A percentile compares a stretch with the other conserved stretches of the same genome.
These are phyloP conservation scores for Aproaerema taeniolella DNA, from an alignment of 2,888 invertebrate genomes.

Conservation along the genomic window DNA sequence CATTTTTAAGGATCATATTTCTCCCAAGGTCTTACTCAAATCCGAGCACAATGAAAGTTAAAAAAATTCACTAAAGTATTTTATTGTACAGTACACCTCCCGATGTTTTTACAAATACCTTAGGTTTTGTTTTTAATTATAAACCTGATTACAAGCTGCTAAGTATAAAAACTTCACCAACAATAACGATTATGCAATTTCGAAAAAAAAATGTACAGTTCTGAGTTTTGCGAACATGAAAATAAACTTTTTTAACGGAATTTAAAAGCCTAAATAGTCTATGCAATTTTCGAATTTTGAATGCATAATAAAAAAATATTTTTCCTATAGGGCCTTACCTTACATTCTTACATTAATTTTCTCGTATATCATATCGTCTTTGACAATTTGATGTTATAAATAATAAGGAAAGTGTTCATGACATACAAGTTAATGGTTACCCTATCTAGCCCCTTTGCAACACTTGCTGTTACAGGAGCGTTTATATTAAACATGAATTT, in stretches of 20 bases:
- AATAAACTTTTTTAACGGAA: conserved; percentile 20
- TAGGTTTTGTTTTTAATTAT: conserved; percentile 52
- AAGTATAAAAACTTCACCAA: conserved; percentile 64
- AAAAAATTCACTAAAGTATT: conserved; percentile 58
- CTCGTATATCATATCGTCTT: conserved; percentile 72
- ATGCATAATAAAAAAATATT: conserved; percentile 76
- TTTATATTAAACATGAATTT: conserved; percentile 26
- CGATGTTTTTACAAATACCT: conserved; percentile 64
- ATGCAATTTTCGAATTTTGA: conserved; percentile 65
- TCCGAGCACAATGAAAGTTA: conserved; percentile 49
- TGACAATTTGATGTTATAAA: conserved; percentile 65
- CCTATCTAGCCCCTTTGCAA: conserved; percentile 44
- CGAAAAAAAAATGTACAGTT: conserved; percentile 47
- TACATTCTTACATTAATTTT: conserved; percentile 71
- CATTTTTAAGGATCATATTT: conserved; percentile 9
- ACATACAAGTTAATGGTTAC: conserved; percentile 45
- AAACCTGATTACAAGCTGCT: conserved; percentile 70
- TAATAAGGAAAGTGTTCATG: conserved; percentile 43
- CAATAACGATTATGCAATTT: conserved; percentile 71
- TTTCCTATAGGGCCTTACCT: conserved; percentile 74
- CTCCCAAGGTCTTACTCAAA: conserved; percentile 22
- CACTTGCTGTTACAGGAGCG: conserved; percentile 45
- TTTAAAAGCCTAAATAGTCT: conserved; percentile 44
- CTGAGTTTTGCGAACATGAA: conserved; percentile 21
- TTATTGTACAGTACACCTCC: conserved; percentile 68